Conservation (phyloP, 2,888 invertebrate species). For the Panorpa germanica region DNA sequence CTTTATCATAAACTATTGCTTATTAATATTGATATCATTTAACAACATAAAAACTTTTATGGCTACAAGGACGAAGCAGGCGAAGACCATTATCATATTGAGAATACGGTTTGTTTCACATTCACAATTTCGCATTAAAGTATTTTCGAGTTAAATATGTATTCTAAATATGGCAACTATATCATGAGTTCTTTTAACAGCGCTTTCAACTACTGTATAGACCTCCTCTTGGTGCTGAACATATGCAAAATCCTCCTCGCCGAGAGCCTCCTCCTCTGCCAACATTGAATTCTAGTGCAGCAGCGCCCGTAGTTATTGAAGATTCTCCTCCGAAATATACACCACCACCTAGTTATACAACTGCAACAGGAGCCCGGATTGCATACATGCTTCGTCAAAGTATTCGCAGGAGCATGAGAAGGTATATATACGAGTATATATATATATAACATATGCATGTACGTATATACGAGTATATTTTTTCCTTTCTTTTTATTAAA, state of each 20-base stretch:
- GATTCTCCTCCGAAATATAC: constrained; percentile 88
- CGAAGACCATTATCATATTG: no score
- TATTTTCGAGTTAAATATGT: constrained; percentile 1
- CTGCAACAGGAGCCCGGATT: constrained; percentile 72
- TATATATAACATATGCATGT: no score
- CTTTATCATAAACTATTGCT: constrained; percentile 6
- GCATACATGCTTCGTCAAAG: constrained; percentile 58
- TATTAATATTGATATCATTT: constrained; percentile 4
- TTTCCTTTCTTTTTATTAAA: no score
- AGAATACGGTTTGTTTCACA: no score
- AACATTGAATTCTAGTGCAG: not conserved
- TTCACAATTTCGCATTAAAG: no score
- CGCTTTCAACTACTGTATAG: constrained; percentile 70
- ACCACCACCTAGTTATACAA: constrained; percentile 82
- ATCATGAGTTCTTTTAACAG: constrained; percentile 33
- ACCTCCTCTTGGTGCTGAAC: constrained; percentile 38
- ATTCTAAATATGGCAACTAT: constrained; percentile 6
- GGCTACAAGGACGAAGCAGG: constrained; percentile 28
- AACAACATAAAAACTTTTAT: no score
- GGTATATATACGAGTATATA: no score
- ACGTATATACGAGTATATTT: no score
- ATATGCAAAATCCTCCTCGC: constrained; percentile 23
- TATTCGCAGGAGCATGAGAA: constrained; percentile 56
- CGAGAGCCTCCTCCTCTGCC: constrained; percentile 11
- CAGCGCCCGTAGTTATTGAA: constrained; percentile 18